phyloP scores from a whole-genome alignment of 2,888 invertebrate genomes.

The Leptinotarsa peninsularis region DNA sequence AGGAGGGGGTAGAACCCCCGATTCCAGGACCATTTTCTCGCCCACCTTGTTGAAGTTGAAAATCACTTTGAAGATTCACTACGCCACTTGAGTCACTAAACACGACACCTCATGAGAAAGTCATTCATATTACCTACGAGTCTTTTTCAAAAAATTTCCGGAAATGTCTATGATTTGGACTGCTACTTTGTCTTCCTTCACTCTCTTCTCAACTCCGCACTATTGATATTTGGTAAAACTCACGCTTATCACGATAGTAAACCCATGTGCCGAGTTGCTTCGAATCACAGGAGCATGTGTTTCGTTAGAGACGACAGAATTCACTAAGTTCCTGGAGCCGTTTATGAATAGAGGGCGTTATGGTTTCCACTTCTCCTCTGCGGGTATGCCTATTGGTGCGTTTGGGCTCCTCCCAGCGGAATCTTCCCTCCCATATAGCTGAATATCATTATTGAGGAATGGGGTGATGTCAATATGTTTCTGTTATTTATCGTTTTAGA shows the following conservation, averaged over 20 bases:
- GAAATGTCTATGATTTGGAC: neutral
- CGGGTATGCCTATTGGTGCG: slow-evolving; percentile 53
- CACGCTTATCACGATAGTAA: slow-evolving; percentile 27
- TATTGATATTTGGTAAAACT: neutral
- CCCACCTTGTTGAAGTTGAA: slow-evolving; percentile 48
- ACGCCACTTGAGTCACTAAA: slow-evolving; percentile 25
- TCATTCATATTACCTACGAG: slow-evolving; percentile 6
- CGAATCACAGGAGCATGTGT: slow-evolving; percentile 50
- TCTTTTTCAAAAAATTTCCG: neutral
- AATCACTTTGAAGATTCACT: slow-evolving; percentile 25
- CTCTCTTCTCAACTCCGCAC: neutral
- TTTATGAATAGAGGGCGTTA: slow-evolving; percentile 51
- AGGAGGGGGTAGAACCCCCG: slow-evolving; percentile 75
- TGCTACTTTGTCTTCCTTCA: neutral
- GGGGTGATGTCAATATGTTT: slow-evolving; percentile 65
- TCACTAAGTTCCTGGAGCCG: slow-evolving; percentile 57
- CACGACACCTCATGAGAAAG: slow-evolving; percentile 35
- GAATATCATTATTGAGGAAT: slow-evolving; percentile 64
- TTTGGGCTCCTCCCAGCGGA: slow-evolving; percentile 51
- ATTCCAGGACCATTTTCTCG: slow-evolving; percentile 73
- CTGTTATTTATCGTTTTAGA: slow-evolving; percentile 63
- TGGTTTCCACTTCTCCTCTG: slow-evolving; percentile 36
- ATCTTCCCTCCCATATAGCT: slow-evolving; percentile 51
- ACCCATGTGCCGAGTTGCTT: slow-evolving; percentile 40
- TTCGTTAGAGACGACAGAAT: slow-evolving; percentile 52